Base-by-base conservation (phyloP, 2,888 invertebrate genomes). In the Meliscaeva auricollis region DNA sequence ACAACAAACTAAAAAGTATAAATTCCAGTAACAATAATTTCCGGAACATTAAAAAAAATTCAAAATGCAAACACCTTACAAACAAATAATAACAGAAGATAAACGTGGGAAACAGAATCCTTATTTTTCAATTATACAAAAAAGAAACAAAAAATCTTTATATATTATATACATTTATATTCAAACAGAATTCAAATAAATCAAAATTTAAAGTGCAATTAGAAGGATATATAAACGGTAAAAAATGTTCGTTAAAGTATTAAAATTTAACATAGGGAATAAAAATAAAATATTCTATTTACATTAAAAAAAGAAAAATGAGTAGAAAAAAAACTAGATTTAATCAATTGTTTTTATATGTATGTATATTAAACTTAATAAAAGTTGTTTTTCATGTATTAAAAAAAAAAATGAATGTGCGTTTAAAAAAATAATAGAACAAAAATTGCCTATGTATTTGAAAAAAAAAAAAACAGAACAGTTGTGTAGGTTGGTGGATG, bases 171-270 rank as follows among this genome's bases (percentile, higher is more conserved):
- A 80, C 72, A 84, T 75, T 72, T 80, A 72, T 76, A 80, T 80
- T 80, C 76, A 72, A 79, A 80, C 22, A 70, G 44, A 73, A 83
- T 66, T 58, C 89, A 87, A 87, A 82, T 81, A 87, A 88, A 89
- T 89, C 90, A 90, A 91, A 89, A 89, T 89, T 90, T 88, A 90
- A 94, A 94, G 94, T 94, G 94, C 94, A 94, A 94, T 94, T 94
- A 94, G 93, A 93, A 93, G 89, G 90, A 90, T 89, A 84, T 90
- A 88, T 90, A 90, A 90, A 88, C 89, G 93, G 93, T 93, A 93
- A 90, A 89, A 89, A 78, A 89, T 89, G 90, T 90, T 88, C 89
- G 89, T 90, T 90, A 93, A 93, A 88, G 85, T 87, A 87, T 80
- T 69, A 70, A 80, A 87, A 79, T 76, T 85, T 80, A 78, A 87